phyloP scores from a whole-genome alignment of 2,113 vertebrate species.

The Eolophus roseicapilla region DNA sequence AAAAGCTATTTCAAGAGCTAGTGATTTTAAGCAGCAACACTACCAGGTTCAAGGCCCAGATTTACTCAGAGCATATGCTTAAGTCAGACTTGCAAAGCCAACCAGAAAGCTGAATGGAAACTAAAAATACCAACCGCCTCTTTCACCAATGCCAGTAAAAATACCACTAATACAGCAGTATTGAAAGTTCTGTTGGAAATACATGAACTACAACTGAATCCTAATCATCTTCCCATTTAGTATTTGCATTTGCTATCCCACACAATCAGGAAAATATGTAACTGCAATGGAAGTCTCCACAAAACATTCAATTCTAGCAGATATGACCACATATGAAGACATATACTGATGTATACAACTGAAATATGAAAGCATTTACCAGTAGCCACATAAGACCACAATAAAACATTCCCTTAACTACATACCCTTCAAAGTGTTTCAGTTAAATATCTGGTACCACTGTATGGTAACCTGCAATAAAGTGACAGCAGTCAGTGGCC shows the following conservation, averaged over 20 bases:
- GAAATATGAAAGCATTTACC: background rate
- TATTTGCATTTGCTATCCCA: background rate
- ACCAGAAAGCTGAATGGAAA: background rate
- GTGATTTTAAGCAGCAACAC: background rate
- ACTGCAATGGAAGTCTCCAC: background rate
- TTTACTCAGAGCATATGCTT: background rate
- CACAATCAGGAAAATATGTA: background rate
- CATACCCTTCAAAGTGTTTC: background rate
- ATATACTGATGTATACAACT: background rate
- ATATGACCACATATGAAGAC: background rate
- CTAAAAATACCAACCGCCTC: background rate
- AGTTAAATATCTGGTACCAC: background rate
- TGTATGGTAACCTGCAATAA: background rate
- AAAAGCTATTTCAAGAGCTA: background rate
- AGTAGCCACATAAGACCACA: background rate
- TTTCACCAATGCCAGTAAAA: background rate
- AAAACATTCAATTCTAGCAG: background rate
- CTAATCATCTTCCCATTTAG: background rate
- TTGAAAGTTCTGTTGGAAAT: background rate
- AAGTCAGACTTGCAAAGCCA: background rate
- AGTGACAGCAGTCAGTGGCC: background rate
- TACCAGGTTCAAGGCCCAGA: background rate
- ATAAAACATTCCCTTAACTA: background rate
- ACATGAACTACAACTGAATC: background rate
- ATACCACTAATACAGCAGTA: background rate